Percentiles rank a stretch among this genome's conserved stretches.
Conservation (phyloP, 2,797 vertebrate genomes). For the Peromyscus nudipes region DNA sequence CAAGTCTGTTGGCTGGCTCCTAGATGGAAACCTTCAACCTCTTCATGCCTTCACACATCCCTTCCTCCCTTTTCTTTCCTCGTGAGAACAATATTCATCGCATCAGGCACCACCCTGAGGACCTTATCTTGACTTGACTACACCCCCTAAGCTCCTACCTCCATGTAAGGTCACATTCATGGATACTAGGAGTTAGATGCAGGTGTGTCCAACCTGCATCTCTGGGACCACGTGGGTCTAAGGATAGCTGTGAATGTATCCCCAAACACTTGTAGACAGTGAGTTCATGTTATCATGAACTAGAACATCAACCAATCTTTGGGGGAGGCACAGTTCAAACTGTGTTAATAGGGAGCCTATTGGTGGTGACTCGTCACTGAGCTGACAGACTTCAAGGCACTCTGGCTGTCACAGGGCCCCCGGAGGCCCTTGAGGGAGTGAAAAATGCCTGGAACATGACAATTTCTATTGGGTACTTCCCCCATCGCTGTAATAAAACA, state of each 20-base stretch:
- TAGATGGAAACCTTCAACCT: fast-evolving
- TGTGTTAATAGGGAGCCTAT: not conserved
- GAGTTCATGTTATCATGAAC: not conserved
- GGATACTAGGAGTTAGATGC: not conserved
- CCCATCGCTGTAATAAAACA: not conserved
- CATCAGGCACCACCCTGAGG: not conserved
- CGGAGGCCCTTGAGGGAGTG: not conserved
- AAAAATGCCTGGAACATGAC: not conserved
- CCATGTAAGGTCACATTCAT: not conserved
- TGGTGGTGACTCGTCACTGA: not conserved
- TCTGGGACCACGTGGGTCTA: not conserved
- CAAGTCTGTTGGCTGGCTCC: not conserved
- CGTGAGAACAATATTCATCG: not conserved
- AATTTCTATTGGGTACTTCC: not conserved
- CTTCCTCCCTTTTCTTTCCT: not conserved
- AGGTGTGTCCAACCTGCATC: too few species aligned
- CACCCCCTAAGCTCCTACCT: not conserved
- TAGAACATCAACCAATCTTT: not conserved
- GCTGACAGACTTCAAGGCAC: not conserved
- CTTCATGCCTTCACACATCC: not conserved
- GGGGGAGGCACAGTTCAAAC: not conserved
- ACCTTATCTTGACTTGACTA: not conserved
- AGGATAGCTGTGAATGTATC: not conserved
- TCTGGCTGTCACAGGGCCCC: not conserved
- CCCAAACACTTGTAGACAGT: not conserved